These are phyloP conservation scores for Sebastes trivittatus DNA, from an alignment of 2,797 vertebrate species.

Conservation along the genomic window DNA sequence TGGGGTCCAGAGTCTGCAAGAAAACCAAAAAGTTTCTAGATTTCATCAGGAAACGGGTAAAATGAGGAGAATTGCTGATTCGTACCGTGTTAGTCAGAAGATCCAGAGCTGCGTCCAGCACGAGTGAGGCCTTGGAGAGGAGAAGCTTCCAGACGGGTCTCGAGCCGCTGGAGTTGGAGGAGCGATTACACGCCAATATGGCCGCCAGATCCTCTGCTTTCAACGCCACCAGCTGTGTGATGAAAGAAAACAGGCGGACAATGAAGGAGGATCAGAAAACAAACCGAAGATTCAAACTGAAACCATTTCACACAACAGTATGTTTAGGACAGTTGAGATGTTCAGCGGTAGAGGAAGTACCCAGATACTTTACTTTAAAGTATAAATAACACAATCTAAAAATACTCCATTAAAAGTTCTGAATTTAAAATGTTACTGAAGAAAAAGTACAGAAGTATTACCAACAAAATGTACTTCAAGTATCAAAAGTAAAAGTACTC, in stretches of 20 bases:
- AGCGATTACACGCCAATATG: slow-evolving; percentile 60
- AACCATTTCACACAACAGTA: neutral
- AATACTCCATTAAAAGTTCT: neutral
- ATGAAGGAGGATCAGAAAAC: neutral
- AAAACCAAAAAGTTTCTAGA: neutral
- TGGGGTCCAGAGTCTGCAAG: slow-evolving; percentile 56
- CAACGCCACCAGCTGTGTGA: slow-evolving; percentile 51
- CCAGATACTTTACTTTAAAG: neutral
- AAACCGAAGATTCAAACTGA: neutral
- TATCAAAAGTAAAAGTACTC: too few species aligned
- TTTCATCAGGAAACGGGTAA: neutral
- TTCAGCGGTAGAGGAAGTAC: neutral
- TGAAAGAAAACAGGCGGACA: neutral
- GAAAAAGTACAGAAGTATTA: neutral
- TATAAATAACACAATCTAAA: neutral
- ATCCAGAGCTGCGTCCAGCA: slow-evolving; percentile 73
- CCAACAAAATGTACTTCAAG: neutral
- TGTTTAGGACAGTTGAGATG: fast-evolving
- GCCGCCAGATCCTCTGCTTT: slow-evolving; percentile 49
- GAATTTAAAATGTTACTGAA: neutral
- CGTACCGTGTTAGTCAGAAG: slow-evolving; percentile 63
- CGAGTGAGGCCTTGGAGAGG: slow-evolving; percentile 50
- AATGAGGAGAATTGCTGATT: neutral
- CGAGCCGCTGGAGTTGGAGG: slow-evolving; percentile 28
- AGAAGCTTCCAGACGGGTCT: slow-evolving; percentile 70